Evolutionary conservation across 2,113 vertebrate species (phyloP), one percentile per base, ranked within the genome.

Genomic region (Eublepharis macularius): DNA sequence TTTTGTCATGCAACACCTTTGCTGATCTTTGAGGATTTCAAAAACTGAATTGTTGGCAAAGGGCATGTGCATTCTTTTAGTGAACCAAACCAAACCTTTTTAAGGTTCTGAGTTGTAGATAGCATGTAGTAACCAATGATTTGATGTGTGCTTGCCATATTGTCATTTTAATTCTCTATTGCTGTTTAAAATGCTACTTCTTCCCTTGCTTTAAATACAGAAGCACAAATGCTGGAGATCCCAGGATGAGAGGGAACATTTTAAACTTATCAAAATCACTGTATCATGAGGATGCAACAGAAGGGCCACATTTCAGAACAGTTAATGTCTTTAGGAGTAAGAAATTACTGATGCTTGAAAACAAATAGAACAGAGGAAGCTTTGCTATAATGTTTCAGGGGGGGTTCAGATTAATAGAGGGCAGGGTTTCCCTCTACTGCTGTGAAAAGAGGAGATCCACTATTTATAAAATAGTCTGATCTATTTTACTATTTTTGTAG

Each of bases 401-500:
- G 65, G 3, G n/a, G 41, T 51, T 29, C 41, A 4, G 21, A 81
- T 8, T 34, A 39, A 41, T 76, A n/a, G 14, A 76, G 29, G 63
- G 12, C 34, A 7, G 19, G 36, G n/a, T 29, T 17, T 17, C 9
- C 17, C n/a, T 69, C 65, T 21, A 49, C 1, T 63, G 13, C 49
- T 83, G 47, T 78, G 29, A 77, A 29, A 8, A 14, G 84, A 9
- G 60, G 69, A 88, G 16, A 4, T 16, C 32, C 1, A 13, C 81
- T 1, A 45, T n/a, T 49, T 80, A 4, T 41, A 75, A 74, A 13
- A 9, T 26, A 45, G 17, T 29, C 72, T 66, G 32, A 80, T 13
- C 81, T 81, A 34, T 36, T 6, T 83, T 87, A 11, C 34, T 78
- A 85, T 81, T 70, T 80, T 32, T 83, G 36, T 82, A 84, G n/a